Evolutionary conservation across 2,797 vertebrate species (phyloP).

Genomic region (Sebastes miniatus): DNA sequence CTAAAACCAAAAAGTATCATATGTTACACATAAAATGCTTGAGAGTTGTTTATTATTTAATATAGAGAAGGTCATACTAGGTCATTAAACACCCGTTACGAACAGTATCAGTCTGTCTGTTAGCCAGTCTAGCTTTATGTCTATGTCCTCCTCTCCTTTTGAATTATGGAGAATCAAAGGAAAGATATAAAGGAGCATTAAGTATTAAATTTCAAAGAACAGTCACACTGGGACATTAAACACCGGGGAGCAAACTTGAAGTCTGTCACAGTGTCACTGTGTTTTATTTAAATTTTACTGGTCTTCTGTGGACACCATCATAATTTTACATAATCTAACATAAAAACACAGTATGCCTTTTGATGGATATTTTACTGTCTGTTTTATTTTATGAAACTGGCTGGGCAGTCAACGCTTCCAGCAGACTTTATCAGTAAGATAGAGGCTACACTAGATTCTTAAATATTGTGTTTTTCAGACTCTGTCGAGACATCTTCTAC

Average conservation of each 20-base stretch:
- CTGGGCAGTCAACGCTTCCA: not conserved
- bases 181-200: slow-evolving; percentile 25
- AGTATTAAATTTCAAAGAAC: slow-evolving; percentile 11
- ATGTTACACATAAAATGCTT: slow-evolving; percentile 25
- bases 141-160: not conserved
- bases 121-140: not conserved
- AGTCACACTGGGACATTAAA: slow-evolving; percentile 29
- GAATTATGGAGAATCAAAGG: not conserved
- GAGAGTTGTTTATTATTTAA: slow-evolving; percentile 28
- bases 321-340: slow-evolving; percentile 14
- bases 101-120: not conserved
- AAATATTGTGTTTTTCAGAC: not conserved
- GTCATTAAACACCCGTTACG: slow-evolving; percentile 30
- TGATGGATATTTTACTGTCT: slow-evolving; percentile 5
- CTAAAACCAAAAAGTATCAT: not conserved
- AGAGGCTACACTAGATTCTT: not conserved
- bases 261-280: slow-evolving; percentile 6
- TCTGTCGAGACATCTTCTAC: not conserved
- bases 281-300: slow-evolving; percentile 7
- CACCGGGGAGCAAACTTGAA: slow-evolving; percentile 1
- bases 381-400: not conserved
- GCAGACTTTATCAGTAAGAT: not conserved
- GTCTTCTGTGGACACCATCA: not conserved
- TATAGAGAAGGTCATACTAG: slow-evolving; percentile 31
- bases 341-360: not conserved